Evolutionary conservation across 2,888 invertebrate species (phyloP).

Genomic region (Panorpa germanica): DNA sequence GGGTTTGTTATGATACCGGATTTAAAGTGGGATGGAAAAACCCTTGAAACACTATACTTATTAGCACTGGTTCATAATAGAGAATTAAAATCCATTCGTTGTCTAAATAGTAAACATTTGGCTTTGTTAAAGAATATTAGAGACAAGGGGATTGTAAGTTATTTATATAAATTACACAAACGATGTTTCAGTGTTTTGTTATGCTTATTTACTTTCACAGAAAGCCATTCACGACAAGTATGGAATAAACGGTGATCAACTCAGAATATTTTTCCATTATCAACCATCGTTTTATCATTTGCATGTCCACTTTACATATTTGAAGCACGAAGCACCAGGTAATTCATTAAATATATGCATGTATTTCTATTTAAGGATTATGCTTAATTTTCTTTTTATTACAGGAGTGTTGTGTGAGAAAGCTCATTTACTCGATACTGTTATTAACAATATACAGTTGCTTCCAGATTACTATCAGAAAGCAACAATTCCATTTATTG

Average conservation of each 20-base stretch:
- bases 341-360: conserved; percentile 11
- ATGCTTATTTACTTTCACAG: conserved; percentile 26
- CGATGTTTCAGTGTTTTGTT: not conserved
- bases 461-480: conserved; percentile 67
- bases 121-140: conserved; percentile 67
- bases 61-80: conserved; percentile 59
- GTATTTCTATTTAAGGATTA: conserved; percentile 7
- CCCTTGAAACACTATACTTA: conserved; percentile 60
- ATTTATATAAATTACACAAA: conserved; percentile 6
- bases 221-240: conserved; percentile 61
- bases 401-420: conserved; percentile 64
- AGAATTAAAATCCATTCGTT: conserved; percentile 67
- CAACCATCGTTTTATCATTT: conserved; percentile 95
- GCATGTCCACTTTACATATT: conserved; percentile 79
- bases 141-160: conserved; percentile 47
- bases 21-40: conserved; percentile 84
- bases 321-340: conserved; percentile 62
- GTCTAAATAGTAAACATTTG: conserved; percentile 58
- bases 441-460: conserved; percentile 79
- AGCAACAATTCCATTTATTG: conserved; percentile 60
- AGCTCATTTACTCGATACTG: conserved; percentile 70
- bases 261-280: conserved; percentile 82
- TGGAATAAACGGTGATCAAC: conserved; percentile 42
- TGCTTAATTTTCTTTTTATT: conserved; percentile 12
- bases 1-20: conserved; percentile 88